Evolutionary conservation across 23 tunicate genomes (phyloP).

Genomic region (Halocynthia aurantium): DNA sequence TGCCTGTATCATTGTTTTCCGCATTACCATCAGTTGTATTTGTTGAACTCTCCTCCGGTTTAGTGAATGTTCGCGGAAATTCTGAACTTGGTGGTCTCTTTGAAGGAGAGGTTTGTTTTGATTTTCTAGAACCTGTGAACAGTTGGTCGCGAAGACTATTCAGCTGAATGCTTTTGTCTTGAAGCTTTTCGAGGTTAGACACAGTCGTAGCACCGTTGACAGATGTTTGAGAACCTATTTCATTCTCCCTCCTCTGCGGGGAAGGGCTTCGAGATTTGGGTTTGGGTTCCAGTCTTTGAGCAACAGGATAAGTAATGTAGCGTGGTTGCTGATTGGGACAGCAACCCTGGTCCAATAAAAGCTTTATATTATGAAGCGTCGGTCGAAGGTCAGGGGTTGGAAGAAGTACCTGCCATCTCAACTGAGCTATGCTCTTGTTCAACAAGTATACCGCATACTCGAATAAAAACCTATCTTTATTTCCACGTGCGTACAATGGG

Average conservation of each 20-base stretch:
- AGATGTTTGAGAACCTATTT: too few species aligned
- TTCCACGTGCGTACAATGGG: conserved; percentile 44
- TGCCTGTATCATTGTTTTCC: neutral
- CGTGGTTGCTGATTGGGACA: neutral
- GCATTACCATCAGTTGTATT: neutral
- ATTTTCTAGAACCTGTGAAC: conserved; percentile 4
- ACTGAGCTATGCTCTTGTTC: conserved; percentile 73
- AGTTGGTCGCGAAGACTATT: conserved; percentile 11
- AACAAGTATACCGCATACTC: conserved; percentile 69
- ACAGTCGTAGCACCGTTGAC: neutral
- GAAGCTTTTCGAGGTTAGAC: conserved; percentile 2
- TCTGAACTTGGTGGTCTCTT: neutral
- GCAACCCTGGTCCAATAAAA: conserved; percentile 24
- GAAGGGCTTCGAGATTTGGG: too few species aligned
- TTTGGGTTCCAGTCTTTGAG: too few species aligned
- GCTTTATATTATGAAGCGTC: conserved; percentile 50
- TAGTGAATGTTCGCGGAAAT: neutral
- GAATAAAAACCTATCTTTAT: conserved; percentile 63
- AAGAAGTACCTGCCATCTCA: conserved; percentile 50
- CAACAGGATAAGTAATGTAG: too few species aligned
- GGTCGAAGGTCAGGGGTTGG: conserved; percentile 60
- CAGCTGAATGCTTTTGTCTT: conserved; percentile 6
- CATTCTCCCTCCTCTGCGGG: too few species aligned
- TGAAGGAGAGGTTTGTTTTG: neutral
- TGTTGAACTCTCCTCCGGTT: neutral